Evolutionary conservation across 2,888 invertebrate genomes (phyloP).

Genomic region (Blera fallax): DNA sequence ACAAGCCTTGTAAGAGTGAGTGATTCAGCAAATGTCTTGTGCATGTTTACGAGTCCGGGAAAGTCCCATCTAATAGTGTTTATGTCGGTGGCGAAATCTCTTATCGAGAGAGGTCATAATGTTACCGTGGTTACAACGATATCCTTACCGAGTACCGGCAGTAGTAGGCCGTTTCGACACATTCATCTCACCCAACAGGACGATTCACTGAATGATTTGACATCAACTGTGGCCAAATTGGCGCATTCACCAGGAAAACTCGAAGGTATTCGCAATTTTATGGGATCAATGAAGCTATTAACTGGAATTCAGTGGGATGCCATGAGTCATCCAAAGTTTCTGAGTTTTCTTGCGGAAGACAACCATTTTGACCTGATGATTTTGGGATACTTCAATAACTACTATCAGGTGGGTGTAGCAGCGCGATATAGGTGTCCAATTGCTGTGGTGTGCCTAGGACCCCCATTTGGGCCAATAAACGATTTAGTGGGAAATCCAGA

Average conservation of each 20-base stretch:
- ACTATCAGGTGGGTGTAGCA: slow-evolving; percentile 73
- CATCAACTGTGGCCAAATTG: background rate
- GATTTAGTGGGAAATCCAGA: slow-evolving; percentile 63
- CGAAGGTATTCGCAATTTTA: background rate
- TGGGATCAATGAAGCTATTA: background rate
- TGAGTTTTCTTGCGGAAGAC: slow-evolving; percentile 58
- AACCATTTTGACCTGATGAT: slow-evolving; percentile 55
- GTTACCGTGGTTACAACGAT: slow-evolving; percentile 77
- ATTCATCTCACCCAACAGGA: background rate
- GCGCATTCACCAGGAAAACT: background rate
- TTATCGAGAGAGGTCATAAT: slow-evolving; percentile 80
- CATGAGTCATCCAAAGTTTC: slow-evolving; percentile 28
- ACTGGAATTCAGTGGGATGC: slow-evolving; percentile 17
- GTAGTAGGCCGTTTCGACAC: background rate
- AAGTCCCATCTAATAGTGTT: slow-evolving; percentile 80
- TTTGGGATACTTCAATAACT: slow-evolving; percentile 69
- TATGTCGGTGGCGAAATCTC: slow-evolving; percentile 77
- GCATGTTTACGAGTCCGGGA: slow-evolving; percentile 79
- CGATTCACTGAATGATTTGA: background rate
- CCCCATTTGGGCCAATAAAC: slow-evolving; percentile 37
- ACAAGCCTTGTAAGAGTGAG: background rate
- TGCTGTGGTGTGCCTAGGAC: slow-evolving; percentile 53
- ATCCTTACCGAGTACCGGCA: slow-evolving; percentile 15
- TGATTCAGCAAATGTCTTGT: slow-evolving; percentile 78
- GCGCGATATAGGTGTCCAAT: slow-evolving; percentile 74